Evolutionary conservation across 2,888 invertebrate species (phyloP).

Genomic region (Eristalinus aeneus): DNA sequence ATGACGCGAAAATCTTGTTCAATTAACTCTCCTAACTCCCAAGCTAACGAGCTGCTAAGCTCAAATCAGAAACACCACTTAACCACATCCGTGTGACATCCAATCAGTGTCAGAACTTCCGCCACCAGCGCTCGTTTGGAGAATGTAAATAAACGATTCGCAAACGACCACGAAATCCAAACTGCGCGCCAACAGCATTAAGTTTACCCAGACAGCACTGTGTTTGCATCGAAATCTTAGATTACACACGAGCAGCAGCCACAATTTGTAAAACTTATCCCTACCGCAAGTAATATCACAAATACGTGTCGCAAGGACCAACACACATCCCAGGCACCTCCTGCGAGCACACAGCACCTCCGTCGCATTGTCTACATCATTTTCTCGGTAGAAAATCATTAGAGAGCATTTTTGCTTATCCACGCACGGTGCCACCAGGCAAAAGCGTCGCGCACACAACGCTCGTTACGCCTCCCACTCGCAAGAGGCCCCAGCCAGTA

Average conservation of each 20-base stretch:
- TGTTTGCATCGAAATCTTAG: conserved; percentile 50
- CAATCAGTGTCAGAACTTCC: background rate
- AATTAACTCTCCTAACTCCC: background rate
- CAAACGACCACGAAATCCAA: conserved; percentile 24
- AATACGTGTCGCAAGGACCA: conserved; percentile 50
- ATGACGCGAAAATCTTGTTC: too few species aligned
- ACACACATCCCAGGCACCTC: background rate
- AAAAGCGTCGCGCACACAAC: conserved; percentile 5
- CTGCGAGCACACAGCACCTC: background rate
- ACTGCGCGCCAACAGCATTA: conserved; percentile 8
- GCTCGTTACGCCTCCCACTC: conserved; percentile 12
- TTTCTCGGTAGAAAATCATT: conserved; percentile 56
- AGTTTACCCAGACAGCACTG: conserved; percentile 24
- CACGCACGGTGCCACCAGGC: background rate
- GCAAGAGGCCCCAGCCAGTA: conserved; percentile 35
- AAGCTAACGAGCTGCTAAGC: background rate
- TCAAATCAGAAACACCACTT: background rate
- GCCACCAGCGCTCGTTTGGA: background rate
- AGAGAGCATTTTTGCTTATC: conserved; percentile 43
- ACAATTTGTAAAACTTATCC: conserved; percentile 62
- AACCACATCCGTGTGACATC: background rate
- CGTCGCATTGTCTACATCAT: conserved; percentile 49
- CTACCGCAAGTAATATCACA: conserved; percentile 60
- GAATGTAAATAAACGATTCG: conserved; percentile 15
- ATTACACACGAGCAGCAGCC: conserved; percentile 61